Evolutionary conservation across 2,797 vertebrate species (phyloP).

Genomic region (Pagetopsis macropterus): DNA sequence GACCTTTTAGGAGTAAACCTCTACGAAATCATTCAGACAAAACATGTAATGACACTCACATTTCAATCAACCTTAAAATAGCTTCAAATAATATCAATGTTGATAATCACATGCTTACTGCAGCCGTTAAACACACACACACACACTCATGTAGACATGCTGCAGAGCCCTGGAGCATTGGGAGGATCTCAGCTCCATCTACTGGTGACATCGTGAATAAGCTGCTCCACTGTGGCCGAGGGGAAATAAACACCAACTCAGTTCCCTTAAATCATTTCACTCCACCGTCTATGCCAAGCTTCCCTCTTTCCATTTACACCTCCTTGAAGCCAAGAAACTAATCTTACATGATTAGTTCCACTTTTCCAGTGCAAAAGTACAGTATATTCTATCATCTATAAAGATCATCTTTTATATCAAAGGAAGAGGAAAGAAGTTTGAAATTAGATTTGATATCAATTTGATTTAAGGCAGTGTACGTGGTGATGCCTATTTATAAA

Average conservation of each 20-base stretch:
- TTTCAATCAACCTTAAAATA: neutral
- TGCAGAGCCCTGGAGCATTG: constrained; percentile 55
- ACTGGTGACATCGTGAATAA: constrained; percentile 65
- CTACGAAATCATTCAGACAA: constrained; percentile 1
- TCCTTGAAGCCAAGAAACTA: constrained; percentile 71
- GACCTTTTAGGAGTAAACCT: constrained; percentile 7
- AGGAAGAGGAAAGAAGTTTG: constrained; percentile 29
- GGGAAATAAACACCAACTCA: constrained; percentile 60
- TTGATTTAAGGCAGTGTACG: constrained; percentile 30
- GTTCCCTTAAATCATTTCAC: constrained; percentile 68
- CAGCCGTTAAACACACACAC: constrained; percentile 5
- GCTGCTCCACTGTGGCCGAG: constrained; percentile 36
- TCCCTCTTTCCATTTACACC: constrained; percentile 59
- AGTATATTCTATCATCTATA: constrained; percentile 66
- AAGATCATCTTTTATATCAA: constrained; percentile 44
- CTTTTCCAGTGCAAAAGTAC: constrained; percentile 60
- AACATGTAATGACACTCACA: constrained; percentile 7
- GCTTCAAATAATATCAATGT: neutral
- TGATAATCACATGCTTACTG: constrained; percentile 20
- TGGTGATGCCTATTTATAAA: constrained; percentile 18
- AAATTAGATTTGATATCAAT: constrained; percentile 45
- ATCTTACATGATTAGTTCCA: constrained; percentile 74
- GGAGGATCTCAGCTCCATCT: constrained; percentile 79
- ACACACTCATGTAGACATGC: constrained; percentile 13
- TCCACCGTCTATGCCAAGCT: constrained; percentile 63